phyloP scores from a whole-genome alignment of 92 coral and sea anemone species.

The Diadumene lineata region DNA sequence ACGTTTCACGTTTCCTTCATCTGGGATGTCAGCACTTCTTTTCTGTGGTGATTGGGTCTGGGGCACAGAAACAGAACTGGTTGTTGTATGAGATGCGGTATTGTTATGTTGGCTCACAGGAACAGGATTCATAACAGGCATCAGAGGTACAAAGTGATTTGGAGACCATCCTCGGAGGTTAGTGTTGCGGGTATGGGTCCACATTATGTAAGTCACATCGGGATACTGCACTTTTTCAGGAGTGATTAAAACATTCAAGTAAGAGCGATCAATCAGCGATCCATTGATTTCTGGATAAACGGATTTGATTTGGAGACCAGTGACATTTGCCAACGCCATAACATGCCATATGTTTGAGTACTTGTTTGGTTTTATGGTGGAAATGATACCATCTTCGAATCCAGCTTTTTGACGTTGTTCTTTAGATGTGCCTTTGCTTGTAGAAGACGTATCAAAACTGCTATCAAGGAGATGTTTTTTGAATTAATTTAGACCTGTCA shows the following conservation, averaged over 20 bases:
- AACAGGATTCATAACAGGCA: conserved; percentile 21
- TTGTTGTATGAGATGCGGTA: background rate
- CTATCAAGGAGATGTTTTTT: conserved; percentile 39
- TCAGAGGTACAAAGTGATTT: conserved; percentile 57
- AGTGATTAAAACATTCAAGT: no score
- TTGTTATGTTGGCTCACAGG: background rate
- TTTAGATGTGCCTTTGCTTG: conserved; percentile 30
- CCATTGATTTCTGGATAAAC: conserved; percentile 34
- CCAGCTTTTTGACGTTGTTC: conserved; percentile 29
- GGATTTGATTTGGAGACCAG: conserved; percentile 18
- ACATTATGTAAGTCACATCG: background rate
- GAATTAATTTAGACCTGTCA: conserved; percentile 52
- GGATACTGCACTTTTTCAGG: conserved; percentile 19
- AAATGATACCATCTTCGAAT: conserved; percentile 30
- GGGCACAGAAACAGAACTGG: background rate
- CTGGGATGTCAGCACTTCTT: background rate
- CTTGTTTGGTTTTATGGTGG: conserved; percentile 33
- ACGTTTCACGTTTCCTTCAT: no score
- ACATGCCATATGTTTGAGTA: conserved; percentile 51
- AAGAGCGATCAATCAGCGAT: conserved; percentile 47
- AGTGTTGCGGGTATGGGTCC: conserved; percentile 21
- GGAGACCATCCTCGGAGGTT: conserved; percentile 59
- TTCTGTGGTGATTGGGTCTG: background rate
- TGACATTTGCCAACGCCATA: conserved; percentile 43
- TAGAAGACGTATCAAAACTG: conserved; percentile 54